Evolutionary conservation across 2,888 invertebrate genomes (phyloP).

Genomic region (Leucophenga montana): DNA sequence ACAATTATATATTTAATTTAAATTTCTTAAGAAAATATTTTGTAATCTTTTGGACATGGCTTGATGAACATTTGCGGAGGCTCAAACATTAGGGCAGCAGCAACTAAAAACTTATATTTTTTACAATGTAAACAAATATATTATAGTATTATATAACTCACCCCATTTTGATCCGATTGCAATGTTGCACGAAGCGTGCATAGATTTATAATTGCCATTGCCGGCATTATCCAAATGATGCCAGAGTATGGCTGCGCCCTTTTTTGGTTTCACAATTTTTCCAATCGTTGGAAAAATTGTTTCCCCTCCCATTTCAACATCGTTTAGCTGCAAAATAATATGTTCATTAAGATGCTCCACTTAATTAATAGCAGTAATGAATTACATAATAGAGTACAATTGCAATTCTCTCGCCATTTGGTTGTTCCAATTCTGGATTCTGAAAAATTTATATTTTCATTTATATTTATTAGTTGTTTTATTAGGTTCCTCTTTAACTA

Average conservation of each 20-base stretch:
- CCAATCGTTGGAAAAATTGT: conserved; percentile 93
- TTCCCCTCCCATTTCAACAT: conserved; percentile 95
- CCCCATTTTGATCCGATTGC: conserved; percentile 47
- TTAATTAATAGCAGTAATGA: not conserved
- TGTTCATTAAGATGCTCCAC: not conserved
- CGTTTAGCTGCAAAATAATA: conserved; percentile 82
- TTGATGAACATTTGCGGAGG: too few relatives aligned
- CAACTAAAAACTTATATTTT: conserved; percentile 4
- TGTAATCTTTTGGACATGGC: too few relatives aligned
- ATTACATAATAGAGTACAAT: not conserved
- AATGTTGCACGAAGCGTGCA: conserved; percentile 45
- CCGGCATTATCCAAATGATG: conserved; percentile 42
- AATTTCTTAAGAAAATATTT: too few relatives aligned
- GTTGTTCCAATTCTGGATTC: not conserved
- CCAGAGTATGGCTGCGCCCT: conserved; percentile 74
- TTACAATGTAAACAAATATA: too few relatives aligned
- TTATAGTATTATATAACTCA: conserved; percentile 24
- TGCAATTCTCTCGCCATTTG: not conserved
- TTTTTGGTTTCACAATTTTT: conserved; percentile 86
- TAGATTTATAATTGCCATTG: conserved; percentile 36
- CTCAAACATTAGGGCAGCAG: too few relatives aligned
- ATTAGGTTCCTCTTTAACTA: too few relatives aligned
- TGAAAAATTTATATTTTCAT: not conserved
- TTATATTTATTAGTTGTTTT: not conserved
- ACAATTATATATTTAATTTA: too few relatives aligned